Evolutionary conservation across 2,888 invertebrate genomes (phyloP).

Genomic region (Mimumesa dahlbomi): DNA sequence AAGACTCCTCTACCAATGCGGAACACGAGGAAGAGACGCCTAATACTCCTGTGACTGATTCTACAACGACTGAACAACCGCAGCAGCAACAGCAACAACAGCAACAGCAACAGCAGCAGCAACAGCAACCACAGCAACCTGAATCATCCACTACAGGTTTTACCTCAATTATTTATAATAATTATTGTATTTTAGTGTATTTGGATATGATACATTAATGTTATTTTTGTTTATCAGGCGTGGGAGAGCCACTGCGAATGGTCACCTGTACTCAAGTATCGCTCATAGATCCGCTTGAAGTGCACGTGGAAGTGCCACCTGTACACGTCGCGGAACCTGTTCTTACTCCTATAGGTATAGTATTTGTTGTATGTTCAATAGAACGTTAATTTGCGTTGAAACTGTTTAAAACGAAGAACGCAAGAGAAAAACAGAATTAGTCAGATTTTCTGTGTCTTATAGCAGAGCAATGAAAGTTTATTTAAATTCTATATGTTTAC

Average conservation of each 20-base stretch:
- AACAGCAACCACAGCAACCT: slow-evolving; percentile 40
- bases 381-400: neutral
- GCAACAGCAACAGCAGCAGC: slow-evolving; percentile 48
- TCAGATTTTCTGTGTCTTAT: too few relatives aligned
- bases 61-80: slow-evolving; percentile 47
- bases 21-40: slow-evolving; percentile 58
- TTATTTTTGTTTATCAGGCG: too few relatives aligned
- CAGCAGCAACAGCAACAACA: slow-evolving; percentile 55
- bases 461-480: too few relatives aligned
- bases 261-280: slow-evolving; percentile 83
- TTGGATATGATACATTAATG: too few relatives aligned
- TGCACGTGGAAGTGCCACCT: slow-evolving; percentile 87
- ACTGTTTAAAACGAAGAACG: neutral
- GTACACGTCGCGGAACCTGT: slow-evolving; percentile 89
- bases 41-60: slow-evolving; percentile 26
- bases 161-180: too few relatives aligned
- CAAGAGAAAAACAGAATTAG: too few relatives aligned
- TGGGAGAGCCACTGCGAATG: slow-evolving; percentile 81
- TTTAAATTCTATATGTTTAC: too few relatives aligned
- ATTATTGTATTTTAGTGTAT: too few relatives aligned
- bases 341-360: slow-evolving; percentile 87
- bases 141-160: slow-evolving; percentile 50
- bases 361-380: neutral
- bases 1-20: slow-evolving; percentile 35
- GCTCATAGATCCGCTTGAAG: slow-evolving; percentile 87